Conservation (phyloP, 2,113 vertebrate genomes). For the Spheniscus mendiculus region DNA sequence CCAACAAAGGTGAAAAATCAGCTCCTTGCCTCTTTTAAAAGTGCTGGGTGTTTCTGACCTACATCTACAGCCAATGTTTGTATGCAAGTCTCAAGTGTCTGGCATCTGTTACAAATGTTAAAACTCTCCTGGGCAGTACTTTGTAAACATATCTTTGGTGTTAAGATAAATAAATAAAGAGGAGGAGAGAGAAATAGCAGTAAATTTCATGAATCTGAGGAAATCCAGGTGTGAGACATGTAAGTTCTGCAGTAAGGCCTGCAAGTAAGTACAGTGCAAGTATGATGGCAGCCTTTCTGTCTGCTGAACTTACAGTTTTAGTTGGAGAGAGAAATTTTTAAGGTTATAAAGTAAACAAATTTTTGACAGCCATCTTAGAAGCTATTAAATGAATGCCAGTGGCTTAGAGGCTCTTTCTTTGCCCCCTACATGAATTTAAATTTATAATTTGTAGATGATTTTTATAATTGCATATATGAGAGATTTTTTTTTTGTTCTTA, state of each 20-base stretch:
- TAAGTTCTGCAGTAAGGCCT: not conserved
- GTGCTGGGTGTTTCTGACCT: not conserved
- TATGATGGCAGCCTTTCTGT: not conserved
- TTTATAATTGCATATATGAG: not conserved
- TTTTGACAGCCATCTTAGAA: not conserved
- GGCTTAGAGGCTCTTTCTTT: not conserved
- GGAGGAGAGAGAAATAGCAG: not conserved
- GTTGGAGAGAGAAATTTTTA: not conserved
- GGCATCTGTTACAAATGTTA: not conserved
- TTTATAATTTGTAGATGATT: not conserved
- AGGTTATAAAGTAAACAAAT: not conserved
- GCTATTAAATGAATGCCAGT: not conserved
- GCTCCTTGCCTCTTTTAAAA: not conserved
- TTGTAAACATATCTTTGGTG: not conserved
- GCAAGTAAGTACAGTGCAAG: not conserved
- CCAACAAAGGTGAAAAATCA: not conserved
- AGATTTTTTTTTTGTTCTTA: not conserved
- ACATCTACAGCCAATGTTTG: not conserved
- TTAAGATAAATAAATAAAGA: not conserved
- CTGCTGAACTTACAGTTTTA: not conserved
- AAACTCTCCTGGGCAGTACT: not conserved
- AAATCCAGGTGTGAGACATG: not conserved
- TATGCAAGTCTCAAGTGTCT: not conserved
- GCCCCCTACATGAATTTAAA: not conserved
- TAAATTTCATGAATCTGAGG: not conserved